Base-by-base conservation (phyloP, 2,113 vertebrate species). In the Columba janthina region DNA sequence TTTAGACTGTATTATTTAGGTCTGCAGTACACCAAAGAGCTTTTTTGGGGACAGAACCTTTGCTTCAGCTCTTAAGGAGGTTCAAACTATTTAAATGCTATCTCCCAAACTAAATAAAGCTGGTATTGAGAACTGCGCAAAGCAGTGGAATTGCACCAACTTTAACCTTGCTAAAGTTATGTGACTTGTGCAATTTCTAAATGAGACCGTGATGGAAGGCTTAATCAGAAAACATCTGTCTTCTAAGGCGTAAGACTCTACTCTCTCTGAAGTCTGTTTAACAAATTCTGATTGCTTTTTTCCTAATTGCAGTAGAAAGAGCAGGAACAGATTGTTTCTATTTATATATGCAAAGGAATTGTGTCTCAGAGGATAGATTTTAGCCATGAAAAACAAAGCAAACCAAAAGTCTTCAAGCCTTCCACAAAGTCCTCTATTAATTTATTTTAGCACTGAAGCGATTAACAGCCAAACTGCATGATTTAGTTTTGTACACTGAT, bases 161-260 rank as follows among this genome's bases (percentile, higher is more conserved):
- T 67, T 60, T 60, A 83, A 83, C 61, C 42, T 83, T 67, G 51
- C 86, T 77, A 24, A 88, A 94, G 51, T 77, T 96, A 56, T 77
- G 46, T 60, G 75, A 90, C 86, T 88, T 90, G 51, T 5, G 60
- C 56, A 62, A 74, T 78, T 86, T 72, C 86, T 77, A 94, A 93
- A 90, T 32, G 36, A 94, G 42, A 34, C 34, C 1, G 2, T 0
- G 4, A 44, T 6, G 90, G 93, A 89, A 96, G 89, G 62, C 57
- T 94, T 95, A 95, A 91, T 88, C 85, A 82, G 77, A 84, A 93
- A 95, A 97, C 96, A 95, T 97, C 94, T 97, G 96, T 74, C 88
- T 90, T 64, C 72, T 62, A 67, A 93, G 86, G 75, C 0, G 3
- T 71, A 96, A 92, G 88, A 90, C 56, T 89, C 78, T 54, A 40